Evolutionary conservation across 2,797 vertebrate species (phyloP).

Genomic region (Bufotes viridis): DNA sequence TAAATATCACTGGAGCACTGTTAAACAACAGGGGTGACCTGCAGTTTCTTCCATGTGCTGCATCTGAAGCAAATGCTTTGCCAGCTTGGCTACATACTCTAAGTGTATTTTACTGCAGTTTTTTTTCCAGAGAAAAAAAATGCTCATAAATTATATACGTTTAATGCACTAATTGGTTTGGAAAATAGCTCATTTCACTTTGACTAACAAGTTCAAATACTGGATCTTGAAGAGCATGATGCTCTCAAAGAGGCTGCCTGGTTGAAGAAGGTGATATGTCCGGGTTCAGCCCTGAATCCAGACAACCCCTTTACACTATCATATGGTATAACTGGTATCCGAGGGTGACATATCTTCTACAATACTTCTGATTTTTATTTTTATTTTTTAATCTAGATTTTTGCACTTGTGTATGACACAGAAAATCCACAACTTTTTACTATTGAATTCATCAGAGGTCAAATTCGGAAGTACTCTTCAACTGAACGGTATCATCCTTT

Average conservation of each 20-base stretch:
- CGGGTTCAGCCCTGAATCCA: no score
- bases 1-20: background rate
- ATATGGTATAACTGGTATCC: background rate
- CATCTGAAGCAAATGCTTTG: background rate
- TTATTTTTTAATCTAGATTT: constrained; percentile 80
- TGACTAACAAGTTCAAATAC: no score
- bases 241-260: no score
- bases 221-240: no score
- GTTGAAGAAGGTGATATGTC: no score
- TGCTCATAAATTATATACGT: background rate
- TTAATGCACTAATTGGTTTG: background rate
- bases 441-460: constrained; percentile 96
- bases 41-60: background rate
- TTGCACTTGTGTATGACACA: constrained; percentile 93
- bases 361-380: background rate
- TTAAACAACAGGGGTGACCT: background rate
- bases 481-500: constrained; percentile 86
- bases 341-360: background rate
- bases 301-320: no score
- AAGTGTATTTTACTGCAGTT: background rate
- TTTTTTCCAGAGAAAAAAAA: background rate
- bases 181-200: no score
- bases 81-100: background rate
- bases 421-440: constrained; percentile 98
- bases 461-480: constrained; percentile 94